A percentile compares a stretch with the other conserved stretches of the same genome.
These are phyloP conservation scores for Odobenus rosmarus DNA, from an alignment of 2,113 vertebrate species.

Conservation along the genomic window DNA sequence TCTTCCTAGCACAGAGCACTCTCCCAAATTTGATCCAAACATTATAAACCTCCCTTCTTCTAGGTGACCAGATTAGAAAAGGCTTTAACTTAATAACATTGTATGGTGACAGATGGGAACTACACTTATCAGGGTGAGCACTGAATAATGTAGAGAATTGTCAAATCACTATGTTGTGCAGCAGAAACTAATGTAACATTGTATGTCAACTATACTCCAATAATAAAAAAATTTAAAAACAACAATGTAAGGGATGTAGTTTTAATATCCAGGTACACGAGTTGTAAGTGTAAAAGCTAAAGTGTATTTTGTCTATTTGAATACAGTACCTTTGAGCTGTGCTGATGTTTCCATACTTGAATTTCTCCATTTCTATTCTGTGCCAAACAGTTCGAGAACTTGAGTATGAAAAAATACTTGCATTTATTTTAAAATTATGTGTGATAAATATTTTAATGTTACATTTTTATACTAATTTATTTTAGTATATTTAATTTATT, in stretches of 20 bases:
- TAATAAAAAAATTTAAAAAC: neutral
- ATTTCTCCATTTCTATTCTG: neutral
- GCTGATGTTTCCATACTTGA: neutral
- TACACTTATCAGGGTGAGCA: neutral
- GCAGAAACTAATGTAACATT: neutral
- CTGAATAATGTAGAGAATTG: neutral
- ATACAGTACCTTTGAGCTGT: neutral
- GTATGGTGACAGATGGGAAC: neutral
- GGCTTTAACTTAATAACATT: neutral
- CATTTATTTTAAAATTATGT: neutral
- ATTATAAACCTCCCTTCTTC: neutral
- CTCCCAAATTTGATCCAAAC: neutral
- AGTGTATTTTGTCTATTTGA: neutral
- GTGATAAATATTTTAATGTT: neutral
- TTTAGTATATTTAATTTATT: neutral
- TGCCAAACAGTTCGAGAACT: neutral
- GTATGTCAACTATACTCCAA: neutral
- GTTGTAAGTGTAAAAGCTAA: neutral
- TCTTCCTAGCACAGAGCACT: neutral
- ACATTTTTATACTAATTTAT: neutral
- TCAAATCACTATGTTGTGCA: neutral
- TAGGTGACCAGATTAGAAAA: neutral
- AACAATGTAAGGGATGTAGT: neutral
- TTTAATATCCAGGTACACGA: neutral
- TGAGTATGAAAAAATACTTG: slow-evolving; percentile 43